These are phyloP conservation scores for Cettia cetti DNA, from an alignment of 2,113 vertebrate species.

Conservation along the genomic window DNA sequence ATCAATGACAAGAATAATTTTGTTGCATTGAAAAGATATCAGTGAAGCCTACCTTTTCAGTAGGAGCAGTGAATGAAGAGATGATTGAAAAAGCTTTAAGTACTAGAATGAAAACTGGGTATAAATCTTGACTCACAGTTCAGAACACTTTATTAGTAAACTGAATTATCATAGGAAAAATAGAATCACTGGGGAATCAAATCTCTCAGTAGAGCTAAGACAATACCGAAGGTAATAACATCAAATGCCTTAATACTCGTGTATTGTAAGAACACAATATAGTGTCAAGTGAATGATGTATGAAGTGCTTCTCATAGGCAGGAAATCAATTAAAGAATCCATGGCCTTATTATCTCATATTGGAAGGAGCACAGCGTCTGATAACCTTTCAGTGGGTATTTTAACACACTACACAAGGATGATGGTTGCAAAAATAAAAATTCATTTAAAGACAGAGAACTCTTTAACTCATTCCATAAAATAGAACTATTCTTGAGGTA, in stretches of 20 bases:
- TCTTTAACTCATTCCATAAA: neutral
- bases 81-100: neutral
- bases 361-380: neutral
- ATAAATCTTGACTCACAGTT: neutral
- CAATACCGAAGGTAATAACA: neutral
- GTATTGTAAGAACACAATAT: neutral
- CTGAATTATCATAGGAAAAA: neutral
- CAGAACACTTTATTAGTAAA: neutral
- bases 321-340: neutral
- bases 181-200: neutral
- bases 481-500: neutral
- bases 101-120: neutral
- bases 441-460: neutral
- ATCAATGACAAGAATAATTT: neutral
- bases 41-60: neutral
- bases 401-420: neutral
- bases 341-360: neutral
- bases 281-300: neutral
- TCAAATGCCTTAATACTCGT: neutral
- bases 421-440: neutral
- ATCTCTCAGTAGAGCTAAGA: neutral
- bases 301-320: neutral
- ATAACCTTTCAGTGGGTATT: neutral
- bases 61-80: neutral
- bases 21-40: neutral